Base-by-base conservation (phyloP, 2,888 invertebrate species). In the Drosophila longiperda region DNA sequence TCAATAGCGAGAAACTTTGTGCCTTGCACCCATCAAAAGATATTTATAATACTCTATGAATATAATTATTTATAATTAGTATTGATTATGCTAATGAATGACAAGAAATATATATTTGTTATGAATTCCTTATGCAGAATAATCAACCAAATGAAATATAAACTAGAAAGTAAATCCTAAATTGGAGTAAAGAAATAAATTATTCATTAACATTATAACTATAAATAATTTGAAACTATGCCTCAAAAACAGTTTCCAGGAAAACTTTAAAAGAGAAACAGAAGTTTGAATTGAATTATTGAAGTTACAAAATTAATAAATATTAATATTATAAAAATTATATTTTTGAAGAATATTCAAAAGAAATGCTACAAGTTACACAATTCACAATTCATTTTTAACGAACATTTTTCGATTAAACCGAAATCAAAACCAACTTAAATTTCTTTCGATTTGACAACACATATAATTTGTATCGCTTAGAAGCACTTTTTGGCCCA, bases 21-120 rank as follows among this genome's bases (percentile, higher is more conserved):
- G 20, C 1, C 12, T 11, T 8, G 33, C 8, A n/a, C 3, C 40
- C 53, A 52, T 23, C 9, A 34, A 42, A 26, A 52, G 34, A 26
- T 8, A 23, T 11, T 15, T 6, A 0, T 20, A 29, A 32, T 49
- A 8, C 3, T 7, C 3, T 12, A 2, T 38, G 33, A 20, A 29
- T 6, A 32, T 11, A n/a, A 23, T 63, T 17, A 36, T n/a, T 23
- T 3, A 5, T 15, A 55, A 65, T 50, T 23, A 66, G 29, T 67
- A 67, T 67, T 50, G 55, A 57, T 57, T 57, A 60, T 32, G 40
- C 42, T 11, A 54, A 53, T 53, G 15, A 33, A 53, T 45, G 36
- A 36, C 20, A 48, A 36, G 1, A 40, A 4, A 8, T 9, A 55
- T 2, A 12, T 9, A 32, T 26, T 26, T 38, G 3, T 0, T 5